Evolutionary conservation across 1,140 invertebrate species (phyloP), one percentile per base, ranked within the genome.

Genomic region (Drosophila kurseongensis): DNA sequence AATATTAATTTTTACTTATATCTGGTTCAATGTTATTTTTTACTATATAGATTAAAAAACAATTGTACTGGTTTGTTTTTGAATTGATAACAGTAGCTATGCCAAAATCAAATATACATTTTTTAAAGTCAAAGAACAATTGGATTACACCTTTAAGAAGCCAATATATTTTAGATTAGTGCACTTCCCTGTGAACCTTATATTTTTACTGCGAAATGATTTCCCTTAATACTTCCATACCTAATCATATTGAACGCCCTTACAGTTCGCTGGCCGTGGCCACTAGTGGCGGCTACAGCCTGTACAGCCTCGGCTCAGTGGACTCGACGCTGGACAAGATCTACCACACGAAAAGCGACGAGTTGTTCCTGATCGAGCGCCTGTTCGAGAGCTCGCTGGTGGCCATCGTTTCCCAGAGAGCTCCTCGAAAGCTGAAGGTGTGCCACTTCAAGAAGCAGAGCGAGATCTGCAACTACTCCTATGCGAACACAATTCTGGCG

Each of bases 401-500:
- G 80, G 98, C 98, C 23, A 95, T 99, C 83, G 99, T 99, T 56
- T 97, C 97, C 79, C 94, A 98, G 68, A 95, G 96, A 75, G 96
- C 97, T 44, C 98, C 98, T 48, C 94, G 99, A 79, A 99, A 97
- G 93, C 94, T 99, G 16, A 97, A 97, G 94, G 98, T 99, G 32
- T 99, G 97, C 93, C 98, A 99, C 93, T 99, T 99, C 93, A 98
- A 98, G 91, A 99, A 98, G 93, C 97, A 98, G 67, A 98, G 97
- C 56, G 98, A 99, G 94, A 99, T 99, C 92, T 99, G 98, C 93
- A 98, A 98, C 93, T 99, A 99, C 93, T 98, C 97, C 91, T 99
- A 99, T 92, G 97, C 97, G 10, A 99, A 99, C 93, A 98, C 98
- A 47, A 99, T 99, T 91, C 94, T 99, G 75, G 97, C 97, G 72